Base-by-base conservation (phyloP, 2,797 vertebrate species). In the Aldrovandia affinis region DNA sequence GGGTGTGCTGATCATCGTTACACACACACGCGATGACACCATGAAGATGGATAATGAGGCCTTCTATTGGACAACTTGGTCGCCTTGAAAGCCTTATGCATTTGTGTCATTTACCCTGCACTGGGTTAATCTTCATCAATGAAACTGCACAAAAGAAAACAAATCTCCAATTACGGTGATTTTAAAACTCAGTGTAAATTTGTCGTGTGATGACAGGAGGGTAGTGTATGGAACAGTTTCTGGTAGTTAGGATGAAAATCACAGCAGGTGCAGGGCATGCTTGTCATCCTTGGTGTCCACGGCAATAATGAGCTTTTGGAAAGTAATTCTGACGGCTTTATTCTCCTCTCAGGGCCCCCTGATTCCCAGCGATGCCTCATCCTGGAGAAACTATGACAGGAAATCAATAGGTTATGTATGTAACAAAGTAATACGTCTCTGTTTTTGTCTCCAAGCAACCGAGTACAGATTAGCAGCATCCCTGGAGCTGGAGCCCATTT, bases 351-450 rank as follows among this genome's bases (percentile, higher is more conserved):
- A 90, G 92, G 90, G 93, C 92, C 90, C 94, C 92, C 93, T 95
- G 93, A 92, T 96, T 96, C 94, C 92, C 92, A 89, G 90, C 93
- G 93, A 96, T 93, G 92, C 93, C 93, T 93, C 94, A 95, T 92
- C 93, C 92, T 94, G 92, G 92, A 94, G 93, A 91, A 96, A 95
- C 94, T 89, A 92, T 94, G 95, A 95, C 95, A 97, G 95, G 88
- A 97, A 98, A 97, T 97, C 96, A 96, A 96, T 97, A 95, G 89
- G 83, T 88, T 87, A 91, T 93, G 90, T 93, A 94, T 93, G 94
- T 96, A 96, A 97, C 95, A 89, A 94, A 94, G 95, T 95, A 94
- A 96, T 96, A 95, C 94, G 85, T 90, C 65, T 84, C 54, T 78
- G 83, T 73, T 47, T 75, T 77, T 25, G 22, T 94, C 92, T 92